A percentile compares a stretch with the other conserved stretches of the same genome.
Conservation (phyloP, 2,113 vertebrate species). For the Baryphthengus martii region DNA sequence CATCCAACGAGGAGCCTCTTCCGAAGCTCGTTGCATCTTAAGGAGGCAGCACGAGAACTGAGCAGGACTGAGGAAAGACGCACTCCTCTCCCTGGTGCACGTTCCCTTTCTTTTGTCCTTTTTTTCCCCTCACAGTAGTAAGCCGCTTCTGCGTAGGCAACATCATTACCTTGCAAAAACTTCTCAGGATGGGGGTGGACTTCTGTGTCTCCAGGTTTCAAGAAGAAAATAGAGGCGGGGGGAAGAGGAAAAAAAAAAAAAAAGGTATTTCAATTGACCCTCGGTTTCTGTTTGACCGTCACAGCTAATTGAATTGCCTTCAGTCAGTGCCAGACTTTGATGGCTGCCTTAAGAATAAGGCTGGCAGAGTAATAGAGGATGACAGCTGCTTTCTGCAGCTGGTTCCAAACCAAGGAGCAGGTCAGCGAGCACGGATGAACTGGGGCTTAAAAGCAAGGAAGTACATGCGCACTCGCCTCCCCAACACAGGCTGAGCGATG, state of each 20-base stretch:
- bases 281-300: slow-evolving; percentile 24
- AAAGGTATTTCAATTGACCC: neutral
- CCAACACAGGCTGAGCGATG: neutral
- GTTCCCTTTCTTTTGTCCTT: neutral
- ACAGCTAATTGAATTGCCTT: slow-evolving; percentile 69
- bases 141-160: neutral
- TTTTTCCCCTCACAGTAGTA: neutral
- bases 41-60: neutral
- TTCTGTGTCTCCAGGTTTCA: neutral
- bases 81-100: neutral
- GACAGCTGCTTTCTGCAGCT: slow-evolving; percentile 60
- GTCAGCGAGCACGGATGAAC: slow-evolving; percentile 20
- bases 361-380: slow-evolving; percentile 45
- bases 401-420: slow-evolving; percentile 21
- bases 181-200: neutral
- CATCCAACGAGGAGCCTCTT: neutral
- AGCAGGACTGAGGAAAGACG: neutral
- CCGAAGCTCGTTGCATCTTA: neutral
- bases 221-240: neutral
- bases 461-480: neutral
- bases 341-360: slow-evolving; percentile 33
- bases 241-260: neutral
- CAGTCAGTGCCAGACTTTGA: slow-evolving; percentile 42
- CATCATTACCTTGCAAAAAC: neutral
- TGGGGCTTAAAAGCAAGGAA: slow-evolving; percentile 17